Evolutionary conservation across 2,888 invertebrate species (phyloP), one percentile per base, ranked within the genome.

Genomic region (Apotomis turbidana): DNA sequence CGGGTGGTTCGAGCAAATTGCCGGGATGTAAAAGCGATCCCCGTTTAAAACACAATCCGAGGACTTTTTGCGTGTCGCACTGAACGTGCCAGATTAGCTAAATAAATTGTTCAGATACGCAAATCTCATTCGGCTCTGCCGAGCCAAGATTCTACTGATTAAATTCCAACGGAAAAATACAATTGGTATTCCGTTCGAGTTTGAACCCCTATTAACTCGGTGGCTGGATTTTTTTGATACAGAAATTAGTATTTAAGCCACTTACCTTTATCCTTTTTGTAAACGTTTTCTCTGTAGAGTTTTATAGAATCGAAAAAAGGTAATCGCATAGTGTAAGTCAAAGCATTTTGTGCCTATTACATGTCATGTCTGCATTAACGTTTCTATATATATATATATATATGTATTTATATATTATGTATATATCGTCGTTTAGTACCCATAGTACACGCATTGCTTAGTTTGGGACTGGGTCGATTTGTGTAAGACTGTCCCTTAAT

Each of bases 1-100:
- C 59, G n/a, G 41, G 5, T 6, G 41, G 41, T 6, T 4, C 59
- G 27, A 8, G 44, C 59, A 51, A 51, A 62, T 51, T 62, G n/a
- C 51, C 60, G 54, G 62, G 49, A 62, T 68, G 71, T 68, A 71
- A 68, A 68, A 61, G 38, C 62, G 68, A 71, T 68, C 71, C 71
- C 67, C 57, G 67, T 68, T 71, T 71, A 71, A 68, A 68, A 68
- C 62, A 49, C 67, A 71, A 71, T 71, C 67, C 57, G n/a, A 55
- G 67, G 69, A 62, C 61, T 69, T 69, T 71, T 68, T 71, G 55
- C 59, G 71, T 62, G 57, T 67, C 61, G 61, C 62, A 66, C 59
- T 38, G 57, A 71, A 71, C 71, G 71, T 71, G 71, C 61, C 61
- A 71, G 71, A 71, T 71, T 71, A 71, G 71, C 71, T 68, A 52